Conservation (phyloP, 2,797 vertebrate genomes). For the Pelodytes ibericus region DNA sequence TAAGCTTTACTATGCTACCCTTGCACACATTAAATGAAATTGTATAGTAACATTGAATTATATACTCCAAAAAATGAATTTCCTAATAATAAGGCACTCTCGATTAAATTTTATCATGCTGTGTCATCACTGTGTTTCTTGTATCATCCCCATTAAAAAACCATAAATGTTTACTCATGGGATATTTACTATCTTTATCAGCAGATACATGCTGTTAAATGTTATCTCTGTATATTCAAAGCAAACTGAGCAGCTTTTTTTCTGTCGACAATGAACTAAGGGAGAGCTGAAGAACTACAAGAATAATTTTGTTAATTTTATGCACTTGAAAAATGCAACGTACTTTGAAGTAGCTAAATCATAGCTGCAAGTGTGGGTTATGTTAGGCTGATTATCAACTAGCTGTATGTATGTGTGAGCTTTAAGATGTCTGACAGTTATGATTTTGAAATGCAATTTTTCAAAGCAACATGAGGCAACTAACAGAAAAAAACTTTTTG, state of each 20-base stretch:
- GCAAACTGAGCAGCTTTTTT: conserved; percentile 16
- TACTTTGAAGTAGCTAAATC: too few relatives aligned
- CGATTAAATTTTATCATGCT: conserved; percentile 49
- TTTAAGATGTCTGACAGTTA: too few relatives aligned
- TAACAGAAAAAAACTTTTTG: too few relatives aligned
- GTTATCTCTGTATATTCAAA: conserved; percentile 47
- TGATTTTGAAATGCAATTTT: too few relatives aligned
- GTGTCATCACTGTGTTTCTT: conserved; percentile 48
- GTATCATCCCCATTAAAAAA: conserved; percentile 52
- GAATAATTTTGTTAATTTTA: background rate
- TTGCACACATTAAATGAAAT: background rate
- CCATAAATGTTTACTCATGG: conserved; percentile 52
- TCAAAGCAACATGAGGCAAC: too few relatives aligned
- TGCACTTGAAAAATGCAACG: too few relatives aligned
- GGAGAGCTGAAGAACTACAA: background rate
- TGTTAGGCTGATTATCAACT: too few relatives aligned
- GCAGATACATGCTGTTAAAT: conserved; percentile 51
- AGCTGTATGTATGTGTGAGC: too few relatives aligned
- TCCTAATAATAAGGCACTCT: conserved; percentile 41
- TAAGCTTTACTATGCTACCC: background rate
- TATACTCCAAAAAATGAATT: conserved; percentile 39
- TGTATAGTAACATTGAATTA: conserved; percentile 19
- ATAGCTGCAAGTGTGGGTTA: too few relatives aligned
- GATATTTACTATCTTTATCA: conserved; percentile 42
- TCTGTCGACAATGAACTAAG: conserved; percentile 23